Evolutionary conservation across 1,140 invertebrate genomes (phyloP), one percentile per base, ranked within the genome.

Genomic region (Bursaphelenchus mucronatus): DNA sequence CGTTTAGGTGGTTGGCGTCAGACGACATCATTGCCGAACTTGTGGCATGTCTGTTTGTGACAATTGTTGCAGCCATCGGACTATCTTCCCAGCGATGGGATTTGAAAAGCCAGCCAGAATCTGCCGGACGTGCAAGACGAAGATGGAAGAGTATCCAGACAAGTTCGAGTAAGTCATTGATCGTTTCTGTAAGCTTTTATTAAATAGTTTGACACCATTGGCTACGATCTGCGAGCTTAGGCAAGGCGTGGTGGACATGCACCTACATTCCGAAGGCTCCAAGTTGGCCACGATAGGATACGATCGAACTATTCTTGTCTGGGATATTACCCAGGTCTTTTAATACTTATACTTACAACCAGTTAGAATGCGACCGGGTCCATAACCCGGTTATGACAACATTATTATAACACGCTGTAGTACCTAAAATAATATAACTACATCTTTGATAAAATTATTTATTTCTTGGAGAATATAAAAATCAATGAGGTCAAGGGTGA

Each of bases 41-140:
- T 98, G 95, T 85, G 95, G 95, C 1, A 19, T 6, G 30, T 63
- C 67, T 10, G 70, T 71, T 1, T 85, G 83, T 76, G 90, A 90
- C 81, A 87, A 87, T 73, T 98, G 95, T 82, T 93, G 91, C n/a
- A 86, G 86, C 30, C 88, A 89, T 82, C 87, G 89, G 64, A 87
- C 91, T 66, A 89, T 90, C 53, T 89, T 97, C 79, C 95, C 95
- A 0, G 85, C 88, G 53, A 92, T 97, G 90, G 95, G 95, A 43
- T 97, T 94, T 84, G 95, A 99, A 84, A 94, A 94, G 85, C 90
- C 91, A 82, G 92, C 97, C 59, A 85, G 95, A 66, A 90, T 97
- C 44, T 99, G 95, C 84, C 90, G 92, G 80, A 87, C 88, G 17
- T 99, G 95, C 83, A 88, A 89, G 82, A 86, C 21, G 7, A 73